phyloP scores from a whole-genome alignment of 23 tunicate genomes.

The Styela clava region DNA sequence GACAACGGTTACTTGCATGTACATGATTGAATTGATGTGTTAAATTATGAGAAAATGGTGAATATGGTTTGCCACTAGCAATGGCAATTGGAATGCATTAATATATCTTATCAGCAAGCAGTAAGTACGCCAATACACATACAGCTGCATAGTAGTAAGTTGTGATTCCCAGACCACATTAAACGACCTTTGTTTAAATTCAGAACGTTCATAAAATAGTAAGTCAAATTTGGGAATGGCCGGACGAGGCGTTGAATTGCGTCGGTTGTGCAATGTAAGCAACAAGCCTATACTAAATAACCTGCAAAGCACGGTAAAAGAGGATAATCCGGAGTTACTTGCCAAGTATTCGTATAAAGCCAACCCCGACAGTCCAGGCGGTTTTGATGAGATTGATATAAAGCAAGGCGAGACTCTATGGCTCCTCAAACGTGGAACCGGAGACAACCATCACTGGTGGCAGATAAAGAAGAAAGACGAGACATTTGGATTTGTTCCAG shows the following conservation, averaged over 20 bases:
- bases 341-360: conserved; percentile 10
- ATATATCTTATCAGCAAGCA: too few species aligned
- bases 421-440: conserved; percentile 6
- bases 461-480: not conserved
- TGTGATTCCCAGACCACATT: too few species aligned
- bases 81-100: too few species aligned
- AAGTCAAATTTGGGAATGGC: too few species aligned
- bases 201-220: too few species aligned
- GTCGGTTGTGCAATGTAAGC: not conserved
- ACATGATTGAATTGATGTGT: too few species aligned
- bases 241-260: not conserved
- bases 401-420: conserved; percentile 8
- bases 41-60: too few species aligned
- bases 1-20: too few species aligned
- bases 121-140: too few species aligned
- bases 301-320: not conserved
- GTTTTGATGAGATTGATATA: conserved; percentile 7
- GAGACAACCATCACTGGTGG: conserved; percentile 16
- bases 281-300: not conserved
- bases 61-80: too few species aligned
- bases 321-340: not conserved
- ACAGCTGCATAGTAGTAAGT: too few species aligned
- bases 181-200: too few species aligned
- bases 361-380: not conserved
- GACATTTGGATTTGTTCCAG: conserved; percentile 3